Base-by-base conservation (phyloP, 2,797 vertebrate genomes). In the Sebastes steindachneri region DNA sequence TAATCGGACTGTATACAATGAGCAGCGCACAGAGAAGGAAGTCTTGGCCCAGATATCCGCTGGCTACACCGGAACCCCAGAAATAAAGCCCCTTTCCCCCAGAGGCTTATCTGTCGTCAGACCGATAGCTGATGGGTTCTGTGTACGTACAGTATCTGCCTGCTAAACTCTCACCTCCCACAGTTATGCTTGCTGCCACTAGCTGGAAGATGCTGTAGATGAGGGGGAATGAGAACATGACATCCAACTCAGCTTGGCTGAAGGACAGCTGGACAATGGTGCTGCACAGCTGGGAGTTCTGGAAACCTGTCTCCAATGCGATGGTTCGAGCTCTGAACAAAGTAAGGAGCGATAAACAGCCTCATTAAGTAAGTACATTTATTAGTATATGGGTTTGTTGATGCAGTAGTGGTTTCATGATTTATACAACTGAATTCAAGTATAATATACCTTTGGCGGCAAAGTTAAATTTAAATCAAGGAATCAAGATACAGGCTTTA, bases 181-280 rank as follows among this genome's bases (percentile, higher is more conserved):
- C 90, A 48, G 94, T 74, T 2, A 95, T 0, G 5, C 84, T 8
- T 0, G 96, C 96, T 41, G 96, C 90, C 1, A 28, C 2, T 1
- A 99, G 60, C 93, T 99, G 99, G 92, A 99, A 99, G 89, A 99
- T 96, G 86, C 97, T 99, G 92, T 99, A 99, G 94, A 99, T 95
- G 82, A 99, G 97, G 0, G 99, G 99, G 91, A 99, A 99, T 2
- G 97, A 94, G 79, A 99, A 99, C 96, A 99, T 97, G 41, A 95
- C 2, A 31, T 96, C 95, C 59, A 99, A 94, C 2, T 99, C 96
- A 0, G 94, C 95, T 0, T 93, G 73, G 8, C 11, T 92, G 90
- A 99, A 99, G 62, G 99, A 99, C 60, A 99, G 95, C 86, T 99
- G 98, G 28, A 97, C 93, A 5, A 99, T 96, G 15, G 99, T 98